These are phyloP conservation scores for Sigmodon hispidus DNA, from an alignment of 2,113 vertebrate genomes.

Conservation along the genomic window DNA sequence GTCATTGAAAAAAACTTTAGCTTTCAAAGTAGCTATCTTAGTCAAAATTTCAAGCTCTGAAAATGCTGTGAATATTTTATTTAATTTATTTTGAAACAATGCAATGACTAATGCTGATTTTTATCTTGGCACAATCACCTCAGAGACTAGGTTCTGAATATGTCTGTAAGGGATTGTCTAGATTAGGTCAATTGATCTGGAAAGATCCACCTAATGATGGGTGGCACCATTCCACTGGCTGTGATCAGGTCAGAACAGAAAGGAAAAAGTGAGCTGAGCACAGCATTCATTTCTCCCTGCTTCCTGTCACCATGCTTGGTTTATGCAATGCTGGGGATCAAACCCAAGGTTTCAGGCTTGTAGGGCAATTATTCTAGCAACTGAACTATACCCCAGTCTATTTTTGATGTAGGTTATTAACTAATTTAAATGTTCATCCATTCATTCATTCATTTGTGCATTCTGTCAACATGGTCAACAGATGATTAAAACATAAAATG, in stretches of 20 bases:
- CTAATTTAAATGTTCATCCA: constrained; percentile 19
- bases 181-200: not conserved
- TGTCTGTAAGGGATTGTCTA: not conserved
- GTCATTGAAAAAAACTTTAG: not conserved
- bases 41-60: not conserved
- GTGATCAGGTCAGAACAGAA: not conserved
- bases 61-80: not conserved
- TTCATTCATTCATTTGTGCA: not conserved
- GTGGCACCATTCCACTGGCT: not conserved
- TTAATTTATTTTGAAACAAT: not conserved
- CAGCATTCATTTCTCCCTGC: not conserved
- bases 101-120: not conserved
- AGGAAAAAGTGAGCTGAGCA: not conserved
- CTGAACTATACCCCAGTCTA: not conserved
- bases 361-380: not conserved
- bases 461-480: not conserved
- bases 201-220: too few relatives aligned
- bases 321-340: not conserved
- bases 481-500: not conserved
- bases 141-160: not conserved
- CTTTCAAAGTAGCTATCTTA: not conserved
- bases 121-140: not conserved
- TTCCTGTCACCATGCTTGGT: not conserved
- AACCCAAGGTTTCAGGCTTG: not conserved
- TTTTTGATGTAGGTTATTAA: not conserved